A percentile compares a stretch with the other conserved stretches of the same genome.
Conservation (phyloP, 2,113 vertebrate species). For the Ochotona princeps region DNA sequence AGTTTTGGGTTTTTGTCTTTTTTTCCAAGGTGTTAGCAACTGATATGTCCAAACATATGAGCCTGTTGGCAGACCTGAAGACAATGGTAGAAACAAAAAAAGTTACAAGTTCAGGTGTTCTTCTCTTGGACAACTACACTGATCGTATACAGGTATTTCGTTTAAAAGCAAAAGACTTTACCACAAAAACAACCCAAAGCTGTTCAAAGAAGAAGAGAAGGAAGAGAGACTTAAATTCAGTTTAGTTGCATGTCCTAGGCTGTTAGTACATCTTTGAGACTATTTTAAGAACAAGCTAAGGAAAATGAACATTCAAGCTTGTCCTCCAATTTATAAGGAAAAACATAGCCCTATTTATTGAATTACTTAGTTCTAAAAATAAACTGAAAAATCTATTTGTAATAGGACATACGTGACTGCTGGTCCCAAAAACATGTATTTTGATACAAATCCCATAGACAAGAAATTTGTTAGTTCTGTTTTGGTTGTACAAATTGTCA, state of each 20-base stretch:
- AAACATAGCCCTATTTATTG: slow-evolving; percentile 32
- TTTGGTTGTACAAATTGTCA: slow-evolving; percentile 52
- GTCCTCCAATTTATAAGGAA: slow-evolving; percentile 43
- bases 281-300: slow-evolving; percentile 52
- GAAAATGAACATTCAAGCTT: slow-evolving; percentile 16
- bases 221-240: not conserved
- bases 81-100: slow-evolving; percentile 99
- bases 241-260: not conserved
- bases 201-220: not conserved
- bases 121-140: slow-evolving; percentile 97
- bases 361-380: slow-evolving; percentile 64
- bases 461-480: slow-evolving; percentile 33
- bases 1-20: not conserved
- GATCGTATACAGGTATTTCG: slow-evolving; percentile 96
- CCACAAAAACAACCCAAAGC: not conserved
- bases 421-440: not conserved
- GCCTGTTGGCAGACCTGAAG: slow-evolving; percentile 96
- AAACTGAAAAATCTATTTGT: slow-evolving; percentile 27
- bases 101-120: slow-evolving; percentile 97
- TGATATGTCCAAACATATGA: slow-evolving; percentile 99
- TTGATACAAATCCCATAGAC: slow-evolving; percentile 31
- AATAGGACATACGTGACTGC: slow-evolving; percentile 11
- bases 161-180: not conserved
- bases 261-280: not conserved
- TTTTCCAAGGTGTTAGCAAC: slow-evolving; percentile 94